phyloP scores from a whole-genome alignment of 92 coral and sea anemone species.

The Heteractis magnifica region DNA sequence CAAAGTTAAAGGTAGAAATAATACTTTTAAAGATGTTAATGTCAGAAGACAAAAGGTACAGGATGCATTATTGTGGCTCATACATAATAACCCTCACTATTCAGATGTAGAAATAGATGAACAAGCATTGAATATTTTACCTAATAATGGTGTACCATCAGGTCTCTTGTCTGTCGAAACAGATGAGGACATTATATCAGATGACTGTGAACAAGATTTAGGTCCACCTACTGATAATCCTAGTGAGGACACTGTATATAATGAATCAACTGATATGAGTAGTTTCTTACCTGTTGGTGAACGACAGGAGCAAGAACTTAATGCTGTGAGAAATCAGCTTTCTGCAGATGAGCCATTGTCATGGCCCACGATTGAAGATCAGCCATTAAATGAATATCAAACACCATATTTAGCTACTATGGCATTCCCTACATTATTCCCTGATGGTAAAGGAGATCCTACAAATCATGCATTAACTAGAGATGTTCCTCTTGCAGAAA shows the following conservation, averaged over 20 bases:
- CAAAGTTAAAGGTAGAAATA: no score
- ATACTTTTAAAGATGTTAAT: constrained; percentile 51
- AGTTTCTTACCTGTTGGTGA: constrained; percentile 66
- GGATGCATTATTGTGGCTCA: constrained; percentile 57
- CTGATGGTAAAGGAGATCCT: constrained; percentile 39
- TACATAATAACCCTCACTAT: background rate
- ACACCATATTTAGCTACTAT: constrained; percentile 45
- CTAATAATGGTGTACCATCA: constrained; percentile 43
- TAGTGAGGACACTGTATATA: no score
- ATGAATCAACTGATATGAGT: constrained; percentile 19
- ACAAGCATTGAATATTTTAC: constrained; percentile 45
- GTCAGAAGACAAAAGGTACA: constrained; percentile 7
- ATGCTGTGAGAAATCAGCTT: constrained; percentile 47
- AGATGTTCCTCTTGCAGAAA: background rate
- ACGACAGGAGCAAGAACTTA: constrained; percentile 59
- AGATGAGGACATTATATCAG: constrained; percentile 21
- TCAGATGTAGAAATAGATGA: constrained; percentile 40
- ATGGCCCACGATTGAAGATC: constrained; percentile 51
- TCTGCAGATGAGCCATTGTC: constrained; percentile 48
- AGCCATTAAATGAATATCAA: constrained; percentile 22
- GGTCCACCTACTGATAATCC: constrained; percentile 19
- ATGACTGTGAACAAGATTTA: constrained; percentile 39
- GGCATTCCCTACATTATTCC: constrained; percentile 16
- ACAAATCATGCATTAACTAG: constrained; percentile 3
- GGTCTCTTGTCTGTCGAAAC: constrained; percentile 41